Evolutionary conservation across 2,888 invertebrate species (phyloP).

Genomic region (Hoplodrina blanda): DNA sequence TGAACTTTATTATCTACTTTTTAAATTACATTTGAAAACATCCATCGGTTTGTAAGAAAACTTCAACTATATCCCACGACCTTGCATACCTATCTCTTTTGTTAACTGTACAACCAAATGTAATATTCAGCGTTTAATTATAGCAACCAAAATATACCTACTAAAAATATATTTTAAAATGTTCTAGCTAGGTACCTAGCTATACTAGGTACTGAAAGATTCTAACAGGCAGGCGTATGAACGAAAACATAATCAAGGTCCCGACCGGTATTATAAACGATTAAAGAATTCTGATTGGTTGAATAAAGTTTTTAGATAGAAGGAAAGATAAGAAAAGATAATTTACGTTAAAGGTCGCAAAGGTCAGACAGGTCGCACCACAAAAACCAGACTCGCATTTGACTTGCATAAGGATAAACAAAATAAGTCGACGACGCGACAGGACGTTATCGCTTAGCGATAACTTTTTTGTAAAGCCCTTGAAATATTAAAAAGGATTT

Average conservation of each 20-base stretch:
- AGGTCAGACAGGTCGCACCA: slow-evolving; percentile 35
- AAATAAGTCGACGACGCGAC: neutral
- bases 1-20: too few species aligned
- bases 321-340: slow-evolving; percentile 14
- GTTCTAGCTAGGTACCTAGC: neutral
- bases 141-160: too few species aligned
- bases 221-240: neutral
- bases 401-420: slow-evolving; percentile 12
- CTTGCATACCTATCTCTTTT: too few species aligned
- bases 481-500: slow-evolving; percentile 6
- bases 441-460: slow-evolving; percentile 28
- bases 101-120: too few species aligned
- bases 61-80: too few species aligned
- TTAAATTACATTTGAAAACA: too few species aligned
- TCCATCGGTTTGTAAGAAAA: too few species aligned
- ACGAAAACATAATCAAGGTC: neutral
- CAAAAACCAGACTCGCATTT: slow-evolving; percentile 17
- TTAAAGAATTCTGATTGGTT: neutral
- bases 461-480: neutral
- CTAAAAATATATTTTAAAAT: neutral
- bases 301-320: neutral
- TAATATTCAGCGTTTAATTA: too few species aligned
- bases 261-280: neutral
- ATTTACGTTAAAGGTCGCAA: slow-evolving; percentile 7
- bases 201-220: neutral